Evolutionary conservation across 2,888 invertebrate species (phyloP).

Genomic region (Meliscaeva auricollis): DNA sequence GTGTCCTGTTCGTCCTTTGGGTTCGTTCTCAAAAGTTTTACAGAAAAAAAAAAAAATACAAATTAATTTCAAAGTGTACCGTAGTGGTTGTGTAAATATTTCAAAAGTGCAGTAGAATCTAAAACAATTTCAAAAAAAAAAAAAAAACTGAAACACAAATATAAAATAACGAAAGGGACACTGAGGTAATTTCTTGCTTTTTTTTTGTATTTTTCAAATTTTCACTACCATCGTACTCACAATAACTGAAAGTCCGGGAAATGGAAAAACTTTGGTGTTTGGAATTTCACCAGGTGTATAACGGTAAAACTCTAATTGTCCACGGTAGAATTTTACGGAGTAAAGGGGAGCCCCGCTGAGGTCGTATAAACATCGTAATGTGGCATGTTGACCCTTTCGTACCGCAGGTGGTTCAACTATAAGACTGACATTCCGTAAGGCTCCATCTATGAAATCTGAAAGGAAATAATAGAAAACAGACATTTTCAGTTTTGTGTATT

Average conservation of each 20-base stretch:
- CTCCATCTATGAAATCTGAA: conserved; percentile 86
- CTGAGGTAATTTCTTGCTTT: neutral
- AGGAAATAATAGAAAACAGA: conserved; percentile 37
- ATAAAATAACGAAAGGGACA: conserved; percentile 46
- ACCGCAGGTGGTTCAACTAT: conserved; percentile 89
- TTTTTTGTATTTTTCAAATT: conserved; percentile 1
- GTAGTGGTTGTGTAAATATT: conserved; percentile 37
- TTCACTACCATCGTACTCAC: conserved; percentile 86
- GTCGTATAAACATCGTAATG: conserved; percentile 90
- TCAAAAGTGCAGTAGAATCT: neutral
- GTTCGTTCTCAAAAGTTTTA: conserved; percentile 40
- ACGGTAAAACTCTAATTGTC: conserved; percentile 92
- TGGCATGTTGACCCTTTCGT: conserved; percentile 88
- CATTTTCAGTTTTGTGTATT: neutral
- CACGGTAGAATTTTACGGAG: conserved; percentile 95
- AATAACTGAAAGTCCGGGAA: conserved; percentile 91
- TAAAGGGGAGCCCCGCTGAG: conserved; percentile 91
- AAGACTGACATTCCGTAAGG: conserved; percentile 89
- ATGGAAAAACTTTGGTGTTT: conserved; percentile 89
- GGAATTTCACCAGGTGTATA: conserved; percentile 91
- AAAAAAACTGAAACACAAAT: conserved; percentile 23
- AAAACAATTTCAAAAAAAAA: conserved; percentile 20
- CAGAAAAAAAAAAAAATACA: conserved; percentile 24
- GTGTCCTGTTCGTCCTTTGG: conserved; percentile 24
- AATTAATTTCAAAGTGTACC: conserved; percentile 52